Evolutionary conservation across 2,797 vertebrate genomes (phyloP), one percentile per base, ranked within the genome.

Genomic region (Poecilia wingei): DNA sequence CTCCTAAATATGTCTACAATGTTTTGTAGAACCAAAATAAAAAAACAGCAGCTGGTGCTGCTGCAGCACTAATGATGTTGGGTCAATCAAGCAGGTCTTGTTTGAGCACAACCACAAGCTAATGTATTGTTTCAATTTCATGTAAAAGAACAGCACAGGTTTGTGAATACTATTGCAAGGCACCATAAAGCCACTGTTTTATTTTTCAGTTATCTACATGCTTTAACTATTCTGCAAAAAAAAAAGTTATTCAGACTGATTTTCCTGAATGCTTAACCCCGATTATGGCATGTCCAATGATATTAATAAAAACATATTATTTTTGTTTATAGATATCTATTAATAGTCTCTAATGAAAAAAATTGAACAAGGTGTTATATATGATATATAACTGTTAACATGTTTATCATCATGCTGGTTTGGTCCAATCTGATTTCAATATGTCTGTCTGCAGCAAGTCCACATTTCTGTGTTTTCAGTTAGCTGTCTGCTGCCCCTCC

Each of bases 401-500:
- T 66, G 61, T 22, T 66, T 3, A 20, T 66, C 64, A 66, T 39
- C 36, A 41, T 12, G 64, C 64, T 39, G 33, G 64, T 66, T 33
- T 66, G 64, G 36, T 66, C 7, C 36, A 39, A 20, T 22, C 61
- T 39, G 61, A 66, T 66, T 39, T 66, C 61, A 66, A 36, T 66
- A 39, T 66, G 36, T 66, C 64, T 41, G 64, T 45, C 9, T 31
- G 72, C 28, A 72, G 64, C 74, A 89, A 64, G 78, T 86, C 53
- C 49, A 80, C 76, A 59, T 84, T 77, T 84, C 82, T 89, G 82
- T 79, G 91, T 89, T 90, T 88, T 87, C 76, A 57, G 59, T 79
- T 64, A 57, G 74, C 51, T 61, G 72, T 69, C 46, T 20, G 36
- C 70, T 51, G 43, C 61, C 71, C 45, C 77, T 39, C 76, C 82